phyloP scores from a whole-genome alignment of 2,113 vertebrate species.

The Acanthisitta chloris region DNA sequence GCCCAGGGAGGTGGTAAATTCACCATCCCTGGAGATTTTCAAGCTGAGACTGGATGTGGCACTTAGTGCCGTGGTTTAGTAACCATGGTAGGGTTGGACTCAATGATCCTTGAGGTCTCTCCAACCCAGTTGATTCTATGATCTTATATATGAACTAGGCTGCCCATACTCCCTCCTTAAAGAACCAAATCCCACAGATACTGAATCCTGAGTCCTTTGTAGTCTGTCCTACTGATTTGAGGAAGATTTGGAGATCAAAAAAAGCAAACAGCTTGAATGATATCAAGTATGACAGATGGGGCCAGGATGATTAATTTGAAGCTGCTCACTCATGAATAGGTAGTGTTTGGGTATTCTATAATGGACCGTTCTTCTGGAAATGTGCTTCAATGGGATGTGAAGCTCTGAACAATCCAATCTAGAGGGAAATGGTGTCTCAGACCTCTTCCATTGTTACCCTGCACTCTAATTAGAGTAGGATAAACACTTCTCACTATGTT shows the following conservation, averaged over 20 bases:
- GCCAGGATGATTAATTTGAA: background rate
- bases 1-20: too few relatives aligned
- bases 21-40: too few relatives aligned
- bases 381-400: background rate
- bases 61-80: too few relatives aligned
- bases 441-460: background rate
- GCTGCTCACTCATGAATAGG: background rate
- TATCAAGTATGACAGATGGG: background rate
- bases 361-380: background rate
- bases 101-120: too few relatives aligned
- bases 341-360: background rate
- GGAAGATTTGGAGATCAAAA: background rate
- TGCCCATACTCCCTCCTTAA: background rate
- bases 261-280: background rate
- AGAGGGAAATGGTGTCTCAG: background rate
- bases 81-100: too few relatives aligned
- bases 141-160: background rate
- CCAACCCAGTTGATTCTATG: too few relatives aligned
- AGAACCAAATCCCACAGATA: background rate
- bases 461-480: background rate
- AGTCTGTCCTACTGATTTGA: background rate
- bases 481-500: background rate
- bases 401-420: background rate
- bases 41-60: too few relatives aligned
- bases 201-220: background rate